Evolutionary conservation across 2,113 vertebrate species (phyloP).

Genomic region (Microtus montanus): DNA sequence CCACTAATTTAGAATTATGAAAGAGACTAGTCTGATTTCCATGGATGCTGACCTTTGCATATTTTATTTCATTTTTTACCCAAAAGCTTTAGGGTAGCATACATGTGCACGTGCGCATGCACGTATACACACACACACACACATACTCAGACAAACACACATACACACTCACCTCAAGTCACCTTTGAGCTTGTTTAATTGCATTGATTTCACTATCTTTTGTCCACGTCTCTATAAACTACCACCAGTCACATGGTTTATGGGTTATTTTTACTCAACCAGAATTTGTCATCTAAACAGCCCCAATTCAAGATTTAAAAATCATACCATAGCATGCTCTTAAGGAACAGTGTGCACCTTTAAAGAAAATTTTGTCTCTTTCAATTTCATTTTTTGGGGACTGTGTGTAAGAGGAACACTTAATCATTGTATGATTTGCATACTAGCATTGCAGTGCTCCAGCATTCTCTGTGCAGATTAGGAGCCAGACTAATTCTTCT

Average conservation of each 20-base stretch:
- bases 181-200: not conserved
- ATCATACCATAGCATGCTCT: not conserved
- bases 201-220: constrained; percentile 3
- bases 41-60: not conserved
- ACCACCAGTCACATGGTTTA: not conserved
- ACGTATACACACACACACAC: too few species aligned
- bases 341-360: constrained; percentile 17
- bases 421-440: constrained; percentile 76
- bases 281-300: constrained; percentile 10
- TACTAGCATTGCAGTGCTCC: constrained; percentile 50
- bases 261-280: not conserved
- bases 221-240: not conserved
- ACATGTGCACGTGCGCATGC: too few species aligned
- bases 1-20: constrained; percentile 19
- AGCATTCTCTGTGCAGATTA: constrained; percentile 71
- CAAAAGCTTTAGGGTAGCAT: not conserved
- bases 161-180: too few species aligned
- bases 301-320: constrained; percentile 31
- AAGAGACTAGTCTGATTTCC: not conserved
- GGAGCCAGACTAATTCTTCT: constrained; percentile 77
- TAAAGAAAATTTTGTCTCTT: constrained; percentile 63
- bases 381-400: constrained; percentile 77
- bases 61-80: constrained; percentile 38
- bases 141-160: too few species aligned
- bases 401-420: constrained; percentile 68